These are phyloP conservation scores for Corythaixoides concolor DNA, from an alignment of 2,113 vertebrate species.

Conservation along the genomic window DNA sequence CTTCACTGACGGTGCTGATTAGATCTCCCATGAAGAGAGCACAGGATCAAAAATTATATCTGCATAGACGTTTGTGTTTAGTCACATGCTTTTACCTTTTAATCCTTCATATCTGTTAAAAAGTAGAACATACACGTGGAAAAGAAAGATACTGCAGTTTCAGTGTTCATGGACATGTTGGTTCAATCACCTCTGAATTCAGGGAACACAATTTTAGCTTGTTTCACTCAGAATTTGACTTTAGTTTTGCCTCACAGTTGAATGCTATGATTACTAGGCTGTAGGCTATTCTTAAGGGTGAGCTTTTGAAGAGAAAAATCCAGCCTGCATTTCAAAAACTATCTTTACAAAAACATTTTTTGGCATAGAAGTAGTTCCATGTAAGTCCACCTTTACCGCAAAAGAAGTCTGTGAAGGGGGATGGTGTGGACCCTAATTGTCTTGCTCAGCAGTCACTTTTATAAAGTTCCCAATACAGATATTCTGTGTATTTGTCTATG, in stretches of 20 bases:
- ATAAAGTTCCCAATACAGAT: not conserved
- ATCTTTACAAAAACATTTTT: not conserved
- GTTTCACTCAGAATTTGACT: not conserved
- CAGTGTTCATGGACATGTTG: fast-evolving
- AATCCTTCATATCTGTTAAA: not conserved
- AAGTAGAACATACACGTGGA: not conserved
- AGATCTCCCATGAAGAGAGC: not conserved
- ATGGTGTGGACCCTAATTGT: not conserved
- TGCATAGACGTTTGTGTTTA: not conserved
- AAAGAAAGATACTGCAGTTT: not conserved
- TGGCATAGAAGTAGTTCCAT: not conserved
- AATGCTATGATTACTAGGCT: not conserved
- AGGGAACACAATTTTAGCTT: not conserved
- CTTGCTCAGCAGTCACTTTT: not conserved
- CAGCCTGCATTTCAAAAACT: not conserved
- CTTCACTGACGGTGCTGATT: not conserved
- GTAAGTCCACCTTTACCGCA: not conserved
- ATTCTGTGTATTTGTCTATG: not conserved
- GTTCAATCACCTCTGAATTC: not conserved
- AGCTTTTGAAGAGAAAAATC: not conserved
- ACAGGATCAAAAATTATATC: not conserved
- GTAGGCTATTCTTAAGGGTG: not conserved
- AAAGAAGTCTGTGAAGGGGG: not conserved
- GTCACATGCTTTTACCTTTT: not conserved
- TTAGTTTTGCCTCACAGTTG: not conserved